A percentile compares a stretch with the other conserved stretches of the same genome.
phyloP scores from a whole-genome alignment of 2,888 invertebrate species.

The Lymantria monacha region DNA sequence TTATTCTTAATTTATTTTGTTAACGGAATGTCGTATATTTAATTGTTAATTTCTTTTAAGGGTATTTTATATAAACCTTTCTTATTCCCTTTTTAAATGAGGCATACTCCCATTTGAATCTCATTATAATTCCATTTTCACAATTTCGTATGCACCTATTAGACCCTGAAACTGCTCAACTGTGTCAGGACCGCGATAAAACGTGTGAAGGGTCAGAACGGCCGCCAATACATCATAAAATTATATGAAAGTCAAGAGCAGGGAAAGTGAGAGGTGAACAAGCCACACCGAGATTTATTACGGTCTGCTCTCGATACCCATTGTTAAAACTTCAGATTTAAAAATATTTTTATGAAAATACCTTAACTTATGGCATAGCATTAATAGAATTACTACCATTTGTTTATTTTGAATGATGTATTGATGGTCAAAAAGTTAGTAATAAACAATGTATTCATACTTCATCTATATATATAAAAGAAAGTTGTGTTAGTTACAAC shows the following conservation, averaged over 20 bases:
- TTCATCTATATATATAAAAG: too few species aligned
- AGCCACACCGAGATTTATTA: constrained; percentile 69
- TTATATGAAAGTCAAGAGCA: constrained; percentile 81
- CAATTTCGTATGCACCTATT: constrained; percentile 26
- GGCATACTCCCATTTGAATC: constrained; percentile 10
- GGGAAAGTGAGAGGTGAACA: constrained; percentile 75
- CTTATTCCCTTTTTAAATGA: constrained; percentile 1
- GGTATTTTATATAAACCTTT: neutral
- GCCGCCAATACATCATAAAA: constrained; percentile 78
- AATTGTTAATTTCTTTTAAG: too few species aligned
- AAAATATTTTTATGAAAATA: constrained; percentile 68
- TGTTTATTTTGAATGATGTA: constrained; percentile 3
- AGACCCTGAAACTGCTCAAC: constrained; percentile 41
- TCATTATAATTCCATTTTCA: constrained; percentile 27
- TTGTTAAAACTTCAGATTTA: constrained; percentile 66
- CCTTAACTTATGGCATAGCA: constrained; percentile 45
- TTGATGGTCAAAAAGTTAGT: constrained; percentile 18
- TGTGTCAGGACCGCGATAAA: constrained; percentile 66
- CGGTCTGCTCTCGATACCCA: constrained; percentile 77
- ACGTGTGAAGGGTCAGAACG: constrained; percentile 77
- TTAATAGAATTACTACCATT: constrained; percentile 32
- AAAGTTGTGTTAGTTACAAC: too few species aligned
- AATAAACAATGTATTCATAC: constrained; percentile 26
- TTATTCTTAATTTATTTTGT: too few species aligned
- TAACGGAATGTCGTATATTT: too few species aligned